Evolutionary conservation across 2,888 invertebrate species (phyloP).

Genomic region (Drosophila trichaetosa): DNA sequence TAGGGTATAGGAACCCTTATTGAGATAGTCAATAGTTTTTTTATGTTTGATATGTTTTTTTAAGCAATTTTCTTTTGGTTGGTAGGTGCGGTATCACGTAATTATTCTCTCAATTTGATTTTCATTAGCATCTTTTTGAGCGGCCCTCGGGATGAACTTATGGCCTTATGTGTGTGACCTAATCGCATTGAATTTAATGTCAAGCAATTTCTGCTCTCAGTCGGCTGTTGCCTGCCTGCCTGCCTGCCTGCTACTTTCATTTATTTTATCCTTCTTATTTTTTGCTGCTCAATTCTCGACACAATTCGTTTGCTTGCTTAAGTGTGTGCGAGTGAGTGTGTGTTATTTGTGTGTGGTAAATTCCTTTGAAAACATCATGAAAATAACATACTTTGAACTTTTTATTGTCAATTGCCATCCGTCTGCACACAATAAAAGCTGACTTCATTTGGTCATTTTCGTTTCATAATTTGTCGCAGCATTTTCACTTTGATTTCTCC

Average conservation of each 20-base stretch:
- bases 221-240: slow-evolving; percentile 36
- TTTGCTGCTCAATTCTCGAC: slow-evolving; percentile 11
- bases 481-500: slow-evolving; percentile 32
- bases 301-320: slow-evolving; percentile 25
- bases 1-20: not conserved
- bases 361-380: slow-evolving; percentile 68
- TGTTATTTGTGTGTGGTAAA: slow-evolving; percentile 48
- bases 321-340: slow-evolving; percentile 12
- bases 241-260: slow-evolving; percentile 33
- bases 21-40: not conserved
- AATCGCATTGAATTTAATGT: slow-evolving; percentile 80
- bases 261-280: slow-evolving; percentile 3
- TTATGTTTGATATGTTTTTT: not conserved
- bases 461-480: slow-evolving; percentile 72
- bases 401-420: slow-evolving; percentile 73
- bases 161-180: slow-evolving; percentile 47
- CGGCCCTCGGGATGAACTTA: slow-evolving; percentile 32
- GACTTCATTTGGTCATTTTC: slow-evolving; percentile 73
- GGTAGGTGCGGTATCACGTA: too few relatives aligned
- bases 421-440: slow-evolving; percentile 68
- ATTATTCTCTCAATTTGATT: not conserved
- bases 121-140: not conserved
- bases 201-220: slow-evolving; percentile 65
- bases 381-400: slow-evolving; percentile 75
- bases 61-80: not conserved